These are phyloP conservation scores for Odontomyia ornata DNA, from an alignment of 2,888 invertebrate species.

Conservation along the genomic window DNA sequence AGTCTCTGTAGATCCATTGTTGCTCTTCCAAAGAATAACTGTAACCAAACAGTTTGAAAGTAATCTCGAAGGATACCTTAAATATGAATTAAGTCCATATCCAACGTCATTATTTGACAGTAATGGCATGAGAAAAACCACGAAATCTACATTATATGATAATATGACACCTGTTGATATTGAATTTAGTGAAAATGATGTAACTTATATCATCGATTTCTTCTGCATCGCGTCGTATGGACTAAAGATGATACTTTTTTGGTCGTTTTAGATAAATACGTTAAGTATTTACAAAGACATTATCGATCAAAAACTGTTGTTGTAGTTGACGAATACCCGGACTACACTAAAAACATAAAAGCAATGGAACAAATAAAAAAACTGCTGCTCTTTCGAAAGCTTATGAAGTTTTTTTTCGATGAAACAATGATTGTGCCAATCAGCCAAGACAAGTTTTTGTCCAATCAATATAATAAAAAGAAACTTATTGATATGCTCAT, in stretches of 20 bases:
- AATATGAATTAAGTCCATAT: too few relatives aligned
- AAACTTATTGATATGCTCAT: too few relatives aligned
- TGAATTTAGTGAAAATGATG: constrained; percentile 48
- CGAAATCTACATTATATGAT: too few relatives aligned
- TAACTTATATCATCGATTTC: constrained; percentile 50
- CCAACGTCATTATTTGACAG: too few relatives aligned
- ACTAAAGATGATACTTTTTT: constrained; percentile 50
- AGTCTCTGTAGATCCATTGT: too few relatives aligned
- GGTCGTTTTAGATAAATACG: neutral
- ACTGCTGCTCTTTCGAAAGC: constrained; percentile 57
- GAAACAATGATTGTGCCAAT: too few relatives aligned
- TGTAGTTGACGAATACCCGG: neutral
- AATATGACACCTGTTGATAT: too few relatives aligned
- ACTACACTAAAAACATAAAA: too few relatives aligned
- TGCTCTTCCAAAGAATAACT: constrained; percentile 52
- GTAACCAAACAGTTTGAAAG: constrained; percentile 52
- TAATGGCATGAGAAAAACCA: too few relatives aligned
- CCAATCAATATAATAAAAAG: too few relatives aligned
- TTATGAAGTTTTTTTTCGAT: too few relatives aligned
- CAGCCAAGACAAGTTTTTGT: too few relatives aligned
- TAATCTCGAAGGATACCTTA: constrained; percentile 39
- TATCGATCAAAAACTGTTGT: constrained; percentile 57
- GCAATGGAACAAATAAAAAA: neutral
- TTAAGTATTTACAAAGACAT: constrained; percentile 61
- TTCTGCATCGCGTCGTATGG: constrained; percentile 52